Evolutionary conservation across 1,140 invertebrate species (phyloP).

Genomic region (Trinorchestia longiramus): DNA sequence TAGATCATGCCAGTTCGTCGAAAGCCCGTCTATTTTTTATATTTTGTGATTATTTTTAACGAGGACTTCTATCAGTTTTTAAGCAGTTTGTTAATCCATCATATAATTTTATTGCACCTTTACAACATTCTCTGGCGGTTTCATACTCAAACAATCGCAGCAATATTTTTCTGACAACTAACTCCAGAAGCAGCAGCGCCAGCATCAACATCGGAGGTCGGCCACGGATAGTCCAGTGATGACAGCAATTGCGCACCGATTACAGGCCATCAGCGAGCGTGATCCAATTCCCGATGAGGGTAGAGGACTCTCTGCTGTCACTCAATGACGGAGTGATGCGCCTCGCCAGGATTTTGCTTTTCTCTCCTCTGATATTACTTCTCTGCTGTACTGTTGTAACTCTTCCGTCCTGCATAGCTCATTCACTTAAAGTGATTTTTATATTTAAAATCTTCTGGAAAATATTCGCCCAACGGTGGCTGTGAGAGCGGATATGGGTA

Average conservation of each 20-base stretch:
- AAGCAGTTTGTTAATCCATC: neutral
- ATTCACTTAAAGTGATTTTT: neutral
- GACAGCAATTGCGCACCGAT: constrained; percentile 26
- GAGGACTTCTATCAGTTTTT: neutral
- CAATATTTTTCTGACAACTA: neutral
- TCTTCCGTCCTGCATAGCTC: no score
- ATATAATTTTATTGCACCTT: neutral
- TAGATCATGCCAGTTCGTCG: no score
- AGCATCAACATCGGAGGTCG: neutral
- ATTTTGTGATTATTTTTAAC: no score
- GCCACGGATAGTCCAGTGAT: neutral
- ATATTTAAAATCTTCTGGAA: neutral
- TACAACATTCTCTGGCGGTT: neutral
- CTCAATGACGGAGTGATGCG: neutral
- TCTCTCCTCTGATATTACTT: no score
- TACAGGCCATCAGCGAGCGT: constrained; percentile 24
- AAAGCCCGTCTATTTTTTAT: no score
- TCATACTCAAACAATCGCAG: neutral
- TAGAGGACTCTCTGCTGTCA: neutral
- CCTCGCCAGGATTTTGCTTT: no score
- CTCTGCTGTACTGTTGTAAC: no score
- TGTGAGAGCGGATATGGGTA: no score
- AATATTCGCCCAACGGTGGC: neutral
- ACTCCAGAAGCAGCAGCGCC: neutral
- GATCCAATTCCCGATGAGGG: constrained; percentile 21